These are phyloP conservation scores for Eilema depressum DNA, from an alignment of 2,888 invertebrate genomes.

Conservation along the genomic window DNA sequence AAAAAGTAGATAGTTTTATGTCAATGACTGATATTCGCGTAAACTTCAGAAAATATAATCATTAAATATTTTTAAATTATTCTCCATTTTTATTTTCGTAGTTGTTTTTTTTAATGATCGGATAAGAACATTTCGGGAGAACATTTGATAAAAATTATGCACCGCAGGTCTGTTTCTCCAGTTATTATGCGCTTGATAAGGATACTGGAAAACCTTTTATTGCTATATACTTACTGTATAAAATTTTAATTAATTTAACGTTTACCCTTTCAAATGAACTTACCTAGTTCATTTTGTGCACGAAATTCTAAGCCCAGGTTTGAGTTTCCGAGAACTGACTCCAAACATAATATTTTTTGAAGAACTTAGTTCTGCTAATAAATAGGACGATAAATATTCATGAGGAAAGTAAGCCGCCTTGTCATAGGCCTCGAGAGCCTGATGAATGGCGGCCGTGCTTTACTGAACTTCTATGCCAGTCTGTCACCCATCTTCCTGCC, in stretches of 20 bases:
- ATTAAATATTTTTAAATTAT: too few relatives aligned
- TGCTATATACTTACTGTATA: too few relatives aligned
- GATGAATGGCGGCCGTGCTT: conserved; percentile 75
- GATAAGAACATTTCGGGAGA: too few relatives aligned
- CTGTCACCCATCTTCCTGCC: neutral
- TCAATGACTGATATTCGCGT: too few relatives aligned
- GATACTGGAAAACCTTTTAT: too few relatives aligned
- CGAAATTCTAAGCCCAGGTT: conserved; percentile 46
- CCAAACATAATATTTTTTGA: conserved; percentile 64
- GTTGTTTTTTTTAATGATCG: too few relatives aligned
- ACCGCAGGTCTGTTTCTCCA: too few relatives aligned
- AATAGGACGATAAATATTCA: conserved; percentile 81
- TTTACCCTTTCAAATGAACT: conserved; percentile 20
- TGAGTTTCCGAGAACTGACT: conserved; percentile 56
- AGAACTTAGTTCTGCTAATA: conserved; percentile 67
- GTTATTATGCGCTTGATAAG: too few relatives aligned
- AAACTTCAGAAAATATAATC: too few relatives aligned
- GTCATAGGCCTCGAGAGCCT: conserved; percentile 79
- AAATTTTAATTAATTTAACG: neutral
- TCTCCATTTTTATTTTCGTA: too few relatives aligned
- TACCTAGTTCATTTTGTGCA: conserved; percentile 50
- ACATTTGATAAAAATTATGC: too few relatives aligned
- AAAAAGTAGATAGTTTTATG: too few relatives aligned
- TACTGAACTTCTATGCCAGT: conserved; percentile 57
- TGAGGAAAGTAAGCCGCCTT: conserved; percentile 80